phyloP scores from a whole-genome alignment of 1,140 invertebrate genomes.

The Drosophila punjabiensis region DNA sequence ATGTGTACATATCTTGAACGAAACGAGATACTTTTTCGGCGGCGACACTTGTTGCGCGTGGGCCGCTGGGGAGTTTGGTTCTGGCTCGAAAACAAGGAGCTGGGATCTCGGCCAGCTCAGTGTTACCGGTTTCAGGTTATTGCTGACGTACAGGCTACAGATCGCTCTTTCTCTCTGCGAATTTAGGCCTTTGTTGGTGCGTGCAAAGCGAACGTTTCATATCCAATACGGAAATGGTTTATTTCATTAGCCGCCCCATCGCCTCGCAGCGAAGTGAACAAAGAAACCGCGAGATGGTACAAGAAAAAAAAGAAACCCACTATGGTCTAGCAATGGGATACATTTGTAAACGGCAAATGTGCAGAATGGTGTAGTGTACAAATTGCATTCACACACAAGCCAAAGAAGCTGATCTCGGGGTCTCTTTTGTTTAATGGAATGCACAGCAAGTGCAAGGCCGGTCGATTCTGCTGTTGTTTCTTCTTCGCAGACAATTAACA shows the following conservation, averaged over 20 bases:
- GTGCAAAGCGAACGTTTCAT: constrained; percentile 29
- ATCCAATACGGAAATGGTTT: constrained; percentile 47
- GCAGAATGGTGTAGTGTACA: constrained; percentile 5
- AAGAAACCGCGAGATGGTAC: constrained; percentile 29
- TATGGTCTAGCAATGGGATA: constrained; percentile 15
- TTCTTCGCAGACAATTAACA: constrained; percentile 48
- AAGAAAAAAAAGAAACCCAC: neutral
- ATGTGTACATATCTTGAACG: constrained; percentile 25
- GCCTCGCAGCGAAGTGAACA: constrained; percentile 9
- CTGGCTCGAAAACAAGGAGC: constrained; percentile 19
- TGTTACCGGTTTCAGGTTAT: constrained; percentile 45
- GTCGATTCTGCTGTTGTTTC: constrained; percentile 6
- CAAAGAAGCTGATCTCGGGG: constrained; percentile 19
- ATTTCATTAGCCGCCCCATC: constrained; percentile 33
- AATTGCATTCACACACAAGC: constrained; percentile 6
- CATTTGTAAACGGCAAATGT: constrained; percentile 6
- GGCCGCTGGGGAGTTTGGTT: constrained; percentile 31
- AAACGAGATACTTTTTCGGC: constrained; percentile 63
- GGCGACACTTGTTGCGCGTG: constrained; percentile 71
- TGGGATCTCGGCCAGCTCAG: constrained; percentile 15
- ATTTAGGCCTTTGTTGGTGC: constrained; percentile 28
- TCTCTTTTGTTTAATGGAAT: constrained; percentile 49
- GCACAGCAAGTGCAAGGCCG: constrained; percentile 51
- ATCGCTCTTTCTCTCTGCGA: constrained; percentile 34
- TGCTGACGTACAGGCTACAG: neutral